phyloP scores from a whole-genome alignment of 2,888 invertebrate genomes.

The Chalcosyrphus nemorum region DNA sequence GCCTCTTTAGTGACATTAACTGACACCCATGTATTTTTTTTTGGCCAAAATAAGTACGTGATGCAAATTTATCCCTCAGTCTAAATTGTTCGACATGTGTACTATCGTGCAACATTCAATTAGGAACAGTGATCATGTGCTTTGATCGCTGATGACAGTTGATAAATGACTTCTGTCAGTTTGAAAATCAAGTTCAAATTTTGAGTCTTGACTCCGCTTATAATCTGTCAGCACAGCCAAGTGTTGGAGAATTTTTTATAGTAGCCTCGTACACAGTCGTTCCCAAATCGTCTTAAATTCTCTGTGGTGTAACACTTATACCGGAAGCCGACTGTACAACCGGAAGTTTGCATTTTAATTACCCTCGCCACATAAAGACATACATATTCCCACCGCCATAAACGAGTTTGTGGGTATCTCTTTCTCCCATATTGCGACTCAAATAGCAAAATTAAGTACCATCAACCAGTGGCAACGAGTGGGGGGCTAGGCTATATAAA shows the following conservation, averaged over 20 bases:
- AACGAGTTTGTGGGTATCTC: slow-evolving; percentile 29
- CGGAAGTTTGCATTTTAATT: slow-evolving; percentile 67
- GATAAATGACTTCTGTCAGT: slow-evolving; percentile 17
- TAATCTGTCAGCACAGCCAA: not conserved
- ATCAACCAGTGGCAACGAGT: not conserved
- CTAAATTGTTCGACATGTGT: not conserved
- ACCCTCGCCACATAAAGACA: slow-evolving; percentile 36
- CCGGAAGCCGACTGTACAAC: slow-evolving; percentile 32
- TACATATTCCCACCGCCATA: not conserved
- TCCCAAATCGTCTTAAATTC: no score
- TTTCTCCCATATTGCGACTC: slow-evolving; percentile 2
- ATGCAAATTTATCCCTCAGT: not conserved
- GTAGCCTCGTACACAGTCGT: no score
- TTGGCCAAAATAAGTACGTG: slow-evolving; percentile 1
- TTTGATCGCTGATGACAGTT: not conserved
- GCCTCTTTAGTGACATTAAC: not conserved
- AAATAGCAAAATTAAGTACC: slow-evolving; percentile 58
- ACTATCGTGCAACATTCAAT: slow-evolving; percentile 43
- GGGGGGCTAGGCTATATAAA: not conserved
- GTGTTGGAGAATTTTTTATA: not conserved
- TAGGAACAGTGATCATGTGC: slow-evolving; percentile 5
- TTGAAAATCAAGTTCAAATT: not conserved
- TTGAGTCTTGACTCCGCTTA: not conserved
- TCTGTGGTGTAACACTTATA: not conserved
- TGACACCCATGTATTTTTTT: not conserved